Percentiles rank a stretch among this genome's conserved stretches.
Evolutionary conservation across 2,888 invertebrate genomes (phyloP).

Genomic region (Hydrotaea cyrtoneurina): DNA sequence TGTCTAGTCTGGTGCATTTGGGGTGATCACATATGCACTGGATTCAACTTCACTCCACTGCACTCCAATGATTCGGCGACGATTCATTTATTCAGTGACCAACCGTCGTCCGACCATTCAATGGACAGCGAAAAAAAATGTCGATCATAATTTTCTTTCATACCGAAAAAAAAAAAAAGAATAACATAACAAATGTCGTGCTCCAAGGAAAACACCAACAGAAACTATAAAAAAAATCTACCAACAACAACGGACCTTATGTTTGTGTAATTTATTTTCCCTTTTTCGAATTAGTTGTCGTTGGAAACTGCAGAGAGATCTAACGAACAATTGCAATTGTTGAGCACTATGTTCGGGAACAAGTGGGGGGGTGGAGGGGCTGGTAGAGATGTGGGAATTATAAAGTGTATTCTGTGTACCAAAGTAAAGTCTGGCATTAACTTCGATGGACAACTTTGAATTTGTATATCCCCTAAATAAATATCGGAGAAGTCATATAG

Average conservation of each 20-base stretch:
- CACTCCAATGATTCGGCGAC: background rate
- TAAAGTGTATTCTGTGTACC: no score
- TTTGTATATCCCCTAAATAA: no score
- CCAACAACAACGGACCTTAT: slow-evolving; percentile 5
- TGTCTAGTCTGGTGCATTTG: slow-evolving; percentile 17
- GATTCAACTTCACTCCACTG: background rate
- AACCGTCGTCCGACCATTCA: background rate
- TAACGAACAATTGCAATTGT: no score
- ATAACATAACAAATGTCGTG: slow-evolving; percentile 36
- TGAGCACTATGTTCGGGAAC: no score
- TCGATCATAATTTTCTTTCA: slow-evolving; percentile 45
- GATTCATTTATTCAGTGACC: slow-evolving; percentile 4
- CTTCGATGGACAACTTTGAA: no score
- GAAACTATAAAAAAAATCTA: no score
- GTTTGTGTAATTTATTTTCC: slow-evolving; percentile 40
- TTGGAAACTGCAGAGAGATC: background rate
- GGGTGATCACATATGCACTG: slow-evolving; percentile 11
- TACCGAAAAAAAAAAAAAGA: slow-evolving; percentile 10
- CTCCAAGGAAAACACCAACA: background rate
- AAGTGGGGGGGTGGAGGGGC: no score
- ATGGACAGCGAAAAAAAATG: background rate
- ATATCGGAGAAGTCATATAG: no score
- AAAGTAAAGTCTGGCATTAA: no score
- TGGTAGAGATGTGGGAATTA: no score
- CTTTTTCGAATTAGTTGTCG: slow-evolving; percentile 26